These are phyloP conservation scores for Etheostoma cragini DNA, from an alignment of 2,113 vertebrate species.

Conservation along the genomic window DNA sequence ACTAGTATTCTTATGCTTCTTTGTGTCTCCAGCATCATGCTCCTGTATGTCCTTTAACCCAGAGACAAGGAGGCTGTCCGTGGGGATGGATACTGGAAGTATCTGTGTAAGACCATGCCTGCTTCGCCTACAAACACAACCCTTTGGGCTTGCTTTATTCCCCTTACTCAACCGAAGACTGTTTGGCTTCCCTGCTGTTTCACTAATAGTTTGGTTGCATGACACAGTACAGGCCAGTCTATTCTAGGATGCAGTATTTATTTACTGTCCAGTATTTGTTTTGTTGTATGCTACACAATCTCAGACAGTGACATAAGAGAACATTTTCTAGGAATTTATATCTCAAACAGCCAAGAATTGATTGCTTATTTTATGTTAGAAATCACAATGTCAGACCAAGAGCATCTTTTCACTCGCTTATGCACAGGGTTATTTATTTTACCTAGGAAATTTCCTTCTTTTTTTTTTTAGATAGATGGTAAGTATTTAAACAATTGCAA, in stretches of 20 bases:
- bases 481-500: background rate
- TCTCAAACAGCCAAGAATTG: background rate
- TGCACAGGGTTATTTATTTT: background rate
- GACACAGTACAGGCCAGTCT: background rate
- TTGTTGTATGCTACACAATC: background rate
- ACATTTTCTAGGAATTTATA: background rate
- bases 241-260: background rate
- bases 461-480: slow-evolving; percentile 18
- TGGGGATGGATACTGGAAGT: slow-evolving; percentile 96
- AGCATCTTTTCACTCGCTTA: background rate
- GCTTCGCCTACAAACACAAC: background rate
- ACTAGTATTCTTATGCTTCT: background rate
- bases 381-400: background rate
- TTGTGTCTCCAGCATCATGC: slow-evolving; percentile 89
- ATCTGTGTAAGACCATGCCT: slow-evolving; percentile 90
- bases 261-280: background rate
- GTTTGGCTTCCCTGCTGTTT: background rate
- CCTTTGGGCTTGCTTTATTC: too few species aligned
- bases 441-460: background rate
- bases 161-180: background rate
- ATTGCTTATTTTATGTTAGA: background rate
- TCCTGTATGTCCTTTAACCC: slow-evolving; percentile 99
- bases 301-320: background rate
- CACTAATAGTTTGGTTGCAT: background rate
- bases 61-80: slow-evolving; percentile 96